Conservation (phyloP, 1,140 invertebrate genomes). For the Whitmania pigra region DNA sequence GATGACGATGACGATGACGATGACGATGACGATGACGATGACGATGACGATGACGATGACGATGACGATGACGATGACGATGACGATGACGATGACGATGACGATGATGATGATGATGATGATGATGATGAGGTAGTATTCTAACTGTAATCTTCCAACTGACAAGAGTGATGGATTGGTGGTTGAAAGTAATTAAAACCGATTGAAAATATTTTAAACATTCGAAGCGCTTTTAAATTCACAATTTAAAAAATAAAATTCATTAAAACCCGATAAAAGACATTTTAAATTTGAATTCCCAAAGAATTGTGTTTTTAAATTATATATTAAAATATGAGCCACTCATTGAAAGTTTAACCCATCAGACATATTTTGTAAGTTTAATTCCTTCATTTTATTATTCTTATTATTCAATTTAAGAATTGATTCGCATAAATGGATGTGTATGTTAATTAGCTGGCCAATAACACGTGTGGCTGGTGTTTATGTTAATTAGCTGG, state of each 20-base stretch:
- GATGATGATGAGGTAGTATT: neutral
- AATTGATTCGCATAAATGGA: neutral
- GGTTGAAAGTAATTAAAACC: neutral
- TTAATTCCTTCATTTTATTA: too few species aligned
- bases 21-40: too few species aligned
- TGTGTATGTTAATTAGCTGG: neutral
- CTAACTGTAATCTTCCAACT: neutral
- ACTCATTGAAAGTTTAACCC: too few species aligned
- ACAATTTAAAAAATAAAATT: neutral
- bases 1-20: too few species aligned
- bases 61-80: neutral
- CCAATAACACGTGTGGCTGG: neutral
- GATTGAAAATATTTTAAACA: neutral
- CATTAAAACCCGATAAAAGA: neutral
- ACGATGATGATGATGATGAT: constrained; percentile 1
- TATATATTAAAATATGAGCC: too few species aligned
- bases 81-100: neutral
- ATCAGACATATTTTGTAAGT: too few species aligned
- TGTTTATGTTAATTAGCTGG: neutral
- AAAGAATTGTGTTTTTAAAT: too few species aligned
- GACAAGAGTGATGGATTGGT: neutral
- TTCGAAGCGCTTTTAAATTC: neutral
- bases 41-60: too few species aligned
- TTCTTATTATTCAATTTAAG: too few species aligned
- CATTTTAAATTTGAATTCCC: too few species aligned